Base-by-base conservation (phyloP, 2,888 invertebrate species). In the Megamerina dolium region DNA sequence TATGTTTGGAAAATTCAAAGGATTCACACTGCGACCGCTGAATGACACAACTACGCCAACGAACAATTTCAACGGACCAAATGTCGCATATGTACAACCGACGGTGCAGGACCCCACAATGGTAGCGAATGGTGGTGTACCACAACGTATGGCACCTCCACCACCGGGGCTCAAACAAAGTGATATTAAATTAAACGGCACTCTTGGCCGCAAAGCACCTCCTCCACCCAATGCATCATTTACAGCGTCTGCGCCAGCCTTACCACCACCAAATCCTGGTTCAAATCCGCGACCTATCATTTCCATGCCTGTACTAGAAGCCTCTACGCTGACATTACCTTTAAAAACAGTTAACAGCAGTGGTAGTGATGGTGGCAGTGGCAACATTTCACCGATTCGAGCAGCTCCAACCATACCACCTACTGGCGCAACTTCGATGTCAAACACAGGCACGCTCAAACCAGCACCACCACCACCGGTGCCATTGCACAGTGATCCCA, bases 1-100 rank as follows among this genome's bases (percentile, higher is more conserved):
- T 58, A 82, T 90, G 72, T 88, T 88, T 66, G 90, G 90, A 1
- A 85, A 88, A 59, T 89, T 88, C 73, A 87, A 87, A 70, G 90
- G 90, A 1, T 91, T 90, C 68, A 83, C 85, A 1, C 75, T 91
- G 33, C 67, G 70, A 12, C 72, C 72, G 1, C 53, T 72, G 20
- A 66, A 67, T 43, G 64, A 63, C 45, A 61, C 61, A 34, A 54
- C 52, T 23, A 59, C 66, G 30, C 62, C 67, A 8, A 52, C 58
- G 5, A 59, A 59, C 43, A 63, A 63, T 41, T 61, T 61, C 31
- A 64, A 54, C 38, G 68, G 60, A 3, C 64, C 69, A 14, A 79
- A 79, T 56, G 79, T 79, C 1, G 79, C 79, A 45, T 78, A 77
- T 21, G 71, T 72, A 18, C 69, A 72, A 44, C 71, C 72, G 6